Conservation (phyloP, 2,888 invertebrate species). For the Drosophila limbata region DNA sequence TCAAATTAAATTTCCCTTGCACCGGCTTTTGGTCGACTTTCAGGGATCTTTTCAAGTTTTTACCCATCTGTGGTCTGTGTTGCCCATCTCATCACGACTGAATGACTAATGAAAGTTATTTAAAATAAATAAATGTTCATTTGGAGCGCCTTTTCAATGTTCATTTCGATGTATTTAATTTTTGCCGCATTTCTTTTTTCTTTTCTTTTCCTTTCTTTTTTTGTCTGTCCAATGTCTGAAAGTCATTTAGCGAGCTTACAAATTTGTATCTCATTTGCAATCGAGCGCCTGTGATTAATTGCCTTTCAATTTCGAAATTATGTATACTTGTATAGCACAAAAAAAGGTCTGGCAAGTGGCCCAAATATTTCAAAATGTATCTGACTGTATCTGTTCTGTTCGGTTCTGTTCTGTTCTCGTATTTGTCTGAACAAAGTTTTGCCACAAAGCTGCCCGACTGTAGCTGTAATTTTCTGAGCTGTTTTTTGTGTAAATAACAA, state of each 20-base stretch:
- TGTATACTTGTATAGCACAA: slow-evolving; percentile 42
- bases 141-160: slow-evolving; percentile 69
- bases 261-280: slow-evolving; percentile 78
- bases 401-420: slow-evolving; percentile 45
- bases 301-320: slow-evolving; percentile 79
- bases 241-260: slow-evolving; percentile 47
- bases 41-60: background rate
- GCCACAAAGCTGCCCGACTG: slow-evolving; percentile 42
- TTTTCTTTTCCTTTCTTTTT: slow-evolving; percentile 16
- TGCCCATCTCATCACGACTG: slow-evolving; percentile 28
- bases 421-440: slow-evolving; percentile 73
- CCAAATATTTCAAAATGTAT: slow-evolving; percentile 38
- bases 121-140: slow-evolving; percentile 80
- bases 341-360: slow-evolving; percentile 23
- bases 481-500: slow-evolving; percentile 16
- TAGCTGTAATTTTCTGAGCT: slow-evolving; percentile 62
- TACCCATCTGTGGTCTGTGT: background rate
- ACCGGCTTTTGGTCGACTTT: slow-evolving; percentile 29
- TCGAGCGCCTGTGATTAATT: slow-evolving; percentile 81
- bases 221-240: slow-evolving; percentile 23
- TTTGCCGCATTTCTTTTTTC: slow-evolving; percentile 38
- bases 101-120: slow-evolving; percentile 77
- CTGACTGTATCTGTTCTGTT: slow-evolving; percentile 56
- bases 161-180: slow-evolving; percentile 65
- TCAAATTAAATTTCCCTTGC: slow-evolving; percentile 66